Base-by-base conservation (phyloP, 1,140 invertebrate genomes). In the Drosophila ambigua region DNA sequence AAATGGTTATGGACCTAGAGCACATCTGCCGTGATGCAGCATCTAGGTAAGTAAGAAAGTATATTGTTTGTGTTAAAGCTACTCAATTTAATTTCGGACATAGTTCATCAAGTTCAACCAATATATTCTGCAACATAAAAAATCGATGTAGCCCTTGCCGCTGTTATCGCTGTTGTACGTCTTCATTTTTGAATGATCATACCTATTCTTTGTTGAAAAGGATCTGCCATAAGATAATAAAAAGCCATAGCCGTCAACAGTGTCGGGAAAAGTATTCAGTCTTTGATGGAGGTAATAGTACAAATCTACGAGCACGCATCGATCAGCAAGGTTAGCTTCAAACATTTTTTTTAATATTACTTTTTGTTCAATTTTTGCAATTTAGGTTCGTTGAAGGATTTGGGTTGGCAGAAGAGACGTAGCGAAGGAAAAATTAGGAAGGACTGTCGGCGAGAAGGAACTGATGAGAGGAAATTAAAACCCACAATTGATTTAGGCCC, bases 141-240 rank as follows among this genome's bases (percentile, higher is more conserved):
- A 76, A 65, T 15, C 57, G 51, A 26, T 83, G 80, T 35, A 84
- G 54, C 39, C 72, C 71, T 28, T 72, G 60, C 26, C 28, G 31
- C 28, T 76, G 59, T 35, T 41, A 55, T 15, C 49, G 64, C 7
- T 72, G 76, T 26, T 78, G 77, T 44, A 43, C 24, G 15, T 13
- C 52, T 11, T 48, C 58, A 1, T 31, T 53, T 24, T 48, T 83
- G 2, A 87, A 57, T 49, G 54, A 79, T 31, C 72, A 77, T 16
- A 82, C 76, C 0, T 88, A 88, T 58, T 58, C 63, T 4, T 61
- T 83, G 23, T 57, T 88, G 5, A 88, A 88, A 20, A 53, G 83
- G 24, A 69, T 88, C 15, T 88, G 83, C 26, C 68, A 79, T 52
- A 88, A 88, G 24, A 82, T 88, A 49, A 60, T 87, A 6, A 82